Evolutionary conservation across 1,140 invertebrate genomes (phyloP).

Genomic region (Drosophila kepulauana): DNA sequence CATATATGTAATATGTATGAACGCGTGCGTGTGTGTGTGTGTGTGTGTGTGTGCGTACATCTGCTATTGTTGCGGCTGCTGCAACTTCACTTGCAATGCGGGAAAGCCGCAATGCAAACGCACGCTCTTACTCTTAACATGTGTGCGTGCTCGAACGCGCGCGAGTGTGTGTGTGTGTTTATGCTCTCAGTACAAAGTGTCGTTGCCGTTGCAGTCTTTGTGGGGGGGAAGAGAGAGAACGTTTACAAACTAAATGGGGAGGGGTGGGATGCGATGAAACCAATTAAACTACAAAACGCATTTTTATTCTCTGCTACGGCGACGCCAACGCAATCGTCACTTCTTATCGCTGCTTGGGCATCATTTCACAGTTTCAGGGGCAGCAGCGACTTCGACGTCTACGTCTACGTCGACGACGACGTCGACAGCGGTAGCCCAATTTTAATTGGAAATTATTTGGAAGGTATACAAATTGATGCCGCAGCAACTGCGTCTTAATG

Average conservation of each 20-base stretch:
- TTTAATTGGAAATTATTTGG: constrained; percentile 68
- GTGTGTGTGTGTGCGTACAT: constrained; percentile 30
- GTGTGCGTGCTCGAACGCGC: neutral
- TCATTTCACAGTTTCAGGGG: constrained; percentile 35
- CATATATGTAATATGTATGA: constrained; percentile 38
- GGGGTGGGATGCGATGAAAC: constrained; percentile 33
- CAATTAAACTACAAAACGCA: constrained; percentile 68
- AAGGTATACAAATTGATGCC: constrained; percentile 18
- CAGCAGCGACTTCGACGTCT: neutral
- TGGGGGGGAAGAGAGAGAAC: neutral
- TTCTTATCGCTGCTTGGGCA: constrained; percentile 57
- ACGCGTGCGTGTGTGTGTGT: constrained; percentile 1
- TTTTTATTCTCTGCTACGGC: constrained; percentile 44
- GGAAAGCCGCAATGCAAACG: constrained; percentile 29
- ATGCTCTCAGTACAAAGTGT: constrained; percentile 47
- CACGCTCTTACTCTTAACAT: constrained; percentile 4
- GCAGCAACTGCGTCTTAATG: constrained; percentile 15
- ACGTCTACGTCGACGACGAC: constrained; percentile 3
- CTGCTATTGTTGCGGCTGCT: constrained; percentile 43
- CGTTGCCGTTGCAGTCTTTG: constrained; percentile 26
- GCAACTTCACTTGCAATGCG: constrained; percentile 40
- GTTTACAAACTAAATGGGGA: constrained; percentile 32
- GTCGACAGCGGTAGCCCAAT: constrained; percentile 20
- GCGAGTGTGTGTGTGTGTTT: constrained; percentile 12
- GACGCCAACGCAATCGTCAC: constrained; percentile 39